Base-by-base conservation (phyloP, 2,888 invertebrate species). In the Drosophila monieri region DNA sequence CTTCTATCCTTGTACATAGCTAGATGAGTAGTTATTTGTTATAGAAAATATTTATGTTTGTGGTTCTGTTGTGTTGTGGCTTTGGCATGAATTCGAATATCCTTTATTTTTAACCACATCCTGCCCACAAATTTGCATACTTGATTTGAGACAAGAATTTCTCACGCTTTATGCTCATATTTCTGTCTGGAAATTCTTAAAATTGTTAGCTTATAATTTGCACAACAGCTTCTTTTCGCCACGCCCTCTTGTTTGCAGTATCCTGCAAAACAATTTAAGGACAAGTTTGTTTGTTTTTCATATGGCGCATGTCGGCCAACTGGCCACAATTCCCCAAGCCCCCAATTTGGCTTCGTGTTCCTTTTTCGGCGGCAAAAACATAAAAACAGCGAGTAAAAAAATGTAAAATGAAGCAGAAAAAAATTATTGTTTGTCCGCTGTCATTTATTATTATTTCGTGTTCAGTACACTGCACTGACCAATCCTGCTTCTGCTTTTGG, bases 221-320 rank as follows among this genome's bases (percentile, higher is more conserved):
- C 43, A 59, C 71, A 75, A 57, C 53, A 75, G 59, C 57, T 76
- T 60, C 41, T 30, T 41, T 62, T 43, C 14, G 30, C 23, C 41
- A 37, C 30, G 55, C 51, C 14, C 21, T 37, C 39, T 44, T 47
- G 44, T 57, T 47, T 62, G 48, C 51, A 41, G 35, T 43, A 10
- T 32, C 18, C 58, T 46, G 54, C 57, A 68, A 68, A 78, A 73
- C 69, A 73, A 69, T 78, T 72, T 58, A 41, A 44, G 58, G 65
- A 60, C 56, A 70, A 80, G 72, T 76, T 80, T 84, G 74, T 86
- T 86, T 86, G 59, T 61, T 75, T 84, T 70, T 68, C 60, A 65
- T 78, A 61, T 68, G 54, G 55, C 51, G 57, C 58, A 61, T 61
- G 60, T 39, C 68, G 56, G 37, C 37, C 44, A 51, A 15, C 30